Percentiles rank a stretch among this genome's conserved stretches.
Evolutionary conservation across 2,797 vertebrate species (phyloP).

Genomic region (Sylvia borin): DNA sequence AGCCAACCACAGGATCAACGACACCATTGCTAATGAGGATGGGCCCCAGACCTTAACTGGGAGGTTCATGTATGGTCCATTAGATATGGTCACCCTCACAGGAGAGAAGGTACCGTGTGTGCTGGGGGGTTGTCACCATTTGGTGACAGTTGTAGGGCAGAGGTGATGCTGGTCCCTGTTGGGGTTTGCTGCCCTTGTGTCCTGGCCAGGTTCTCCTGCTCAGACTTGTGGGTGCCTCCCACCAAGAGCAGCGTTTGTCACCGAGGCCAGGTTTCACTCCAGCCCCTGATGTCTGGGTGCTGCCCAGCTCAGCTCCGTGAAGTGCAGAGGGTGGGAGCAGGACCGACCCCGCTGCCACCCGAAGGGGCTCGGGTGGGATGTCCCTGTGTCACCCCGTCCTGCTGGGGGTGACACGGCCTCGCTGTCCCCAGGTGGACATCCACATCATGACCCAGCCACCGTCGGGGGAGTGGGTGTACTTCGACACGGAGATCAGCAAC

Average conservation of each 20-base stretch:
- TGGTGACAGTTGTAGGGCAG: not conserved
- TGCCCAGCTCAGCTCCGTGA: not conserved
- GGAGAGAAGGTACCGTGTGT: constrained; percentile 89
- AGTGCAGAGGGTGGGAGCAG: not conserved
- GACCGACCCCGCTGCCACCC: fast-evolving
- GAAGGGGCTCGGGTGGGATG: not conserved
- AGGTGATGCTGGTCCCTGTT: fast-evolving
- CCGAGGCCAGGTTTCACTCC: fast-evolving
- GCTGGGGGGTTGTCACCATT: not conserved
- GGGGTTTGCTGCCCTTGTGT: not conserved
- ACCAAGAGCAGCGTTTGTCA: not conserved
- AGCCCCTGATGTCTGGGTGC: not conserved
- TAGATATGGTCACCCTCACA: constrained; percentile 98
- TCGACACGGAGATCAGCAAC: constrained; percentile 94
- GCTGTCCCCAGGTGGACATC: constrained; percentile 87
- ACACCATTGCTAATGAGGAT: constrained; percentile 91
- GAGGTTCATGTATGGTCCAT: constrained; percentile 96
- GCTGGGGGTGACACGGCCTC: not conserved
- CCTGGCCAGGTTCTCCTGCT: not conserved
- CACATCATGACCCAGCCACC: constrained; percentile 98
- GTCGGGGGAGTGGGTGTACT: constrained; percentile 94
- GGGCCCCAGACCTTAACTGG: constrained; percentile 87
- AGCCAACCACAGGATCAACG: constrained; percentile 95
- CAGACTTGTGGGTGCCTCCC: not conserved
- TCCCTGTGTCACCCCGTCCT: not conserved